Percentiles rank a stretch among this genome's conserved stretches.
Conservation (phyloP, 2,113 vertebrate species). For the Takifugu bimaculatus region DNA sequence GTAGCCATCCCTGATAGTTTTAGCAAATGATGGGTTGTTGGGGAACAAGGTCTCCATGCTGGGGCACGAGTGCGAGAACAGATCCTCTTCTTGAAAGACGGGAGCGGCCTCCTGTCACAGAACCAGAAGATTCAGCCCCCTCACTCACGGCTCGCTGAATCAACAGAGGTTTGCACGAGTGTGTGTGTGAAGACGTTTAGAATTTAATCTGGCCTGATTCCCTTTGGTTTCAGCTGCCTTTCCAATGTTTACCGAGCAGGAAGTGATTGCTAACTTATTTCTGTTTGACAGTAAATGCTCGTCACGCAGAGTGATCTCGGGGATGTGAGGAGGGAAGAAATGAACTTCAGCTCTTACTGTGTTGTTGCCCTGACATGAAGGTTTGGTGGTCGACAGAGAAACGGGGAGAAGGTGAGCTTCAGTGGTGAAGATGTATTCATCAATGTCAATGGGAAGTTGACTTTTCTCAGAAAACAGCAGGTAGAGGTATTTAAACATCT, state of each 20-base stretch:
- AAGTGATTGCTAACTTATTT: no score
- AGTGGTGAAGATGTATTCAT: slow-evolving; percentile 96
- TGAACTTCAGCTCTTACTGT: slow-evolving; percentile 57
- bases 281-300: no score
- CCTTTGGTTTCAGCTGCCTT: no score
- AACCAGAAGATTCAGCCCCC: not conserved
- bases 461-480: slow-evolving; percentile 93
- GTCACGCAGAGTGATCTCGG: no score
- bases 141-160: not conserved
- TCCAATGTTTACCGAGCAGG: no score
- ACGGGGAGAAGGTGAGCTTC: slow-evolving; percentile 95
- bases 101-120: slow-evolving; percentile 34
- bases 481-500: slow-evolving; percentile 99
- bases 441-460: slow-evolving; percentile 91
- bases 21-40: slow-evolving; percentile 80
- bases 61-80: slow-evolving; percentile 77
- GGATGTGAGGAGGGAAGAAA: not conserved
- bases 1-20: slow-evolving; percentile 77
- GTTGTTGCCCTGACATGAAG: slow-evolving; percentile 61
- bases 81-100: slow-evolving; percentile 58
- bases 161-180: no score
- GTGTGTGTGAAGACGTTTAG: no score
- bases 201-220: no score
- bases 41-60: slow-evolving; percentile 78
- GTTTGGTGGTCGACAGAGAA: slow-evolving; percentile 85